Conservation (phyloP, 2,113 vertebrate genomes). For the Neolamprologus falcicula region DNA sequence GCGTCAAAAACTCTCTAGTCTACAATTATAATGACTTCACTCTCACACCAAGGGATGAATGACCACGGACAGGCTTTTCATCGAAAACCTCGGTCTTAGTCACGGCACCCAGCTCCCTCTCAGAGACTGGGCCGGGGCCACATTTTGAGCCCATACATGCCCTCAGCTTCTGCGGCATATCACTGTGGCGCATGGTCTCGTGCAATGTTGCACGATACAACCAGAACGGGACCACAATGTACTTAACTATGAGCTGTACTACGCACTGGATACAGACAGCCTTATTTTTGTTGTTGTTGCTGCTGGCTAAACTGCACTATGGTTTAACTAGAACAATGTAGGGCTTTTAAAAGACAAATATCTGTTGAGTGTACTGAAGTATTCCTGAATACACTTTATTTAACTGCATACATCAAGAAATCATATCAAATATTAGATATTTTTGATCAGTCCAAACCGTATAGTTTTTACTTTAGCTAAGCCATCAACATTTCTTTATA, state of each 20-base stretch:
- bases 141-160: background rate
- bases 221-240: background rate
- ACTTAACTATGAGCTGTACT: background rate
- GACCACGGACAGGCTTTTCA: background rate
- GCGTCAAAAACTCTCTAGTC: background rate
- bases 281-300: background rate
- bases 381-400: background rate
- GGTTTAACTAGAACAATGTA: background rate
- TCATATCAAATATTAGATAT: background rate
- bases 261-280: background rate
- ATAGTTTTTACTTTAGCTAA: background rate
- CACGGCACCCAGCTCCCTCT: background rate
- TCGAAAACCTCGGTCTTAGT: conserved; percentile 14
- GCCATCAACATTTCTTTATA: background rate
- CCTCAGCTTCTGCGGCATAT: background rate
- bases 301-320: background rate
- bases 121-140: background rate
- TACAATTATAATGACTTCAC: background rate
- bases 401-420: background rate
- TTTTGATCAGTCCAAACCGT: fast-evolving
- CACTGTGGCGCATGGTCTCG: background rate
- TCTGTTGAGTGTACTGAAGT: background rate
- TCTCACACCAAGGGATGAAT: background rate
- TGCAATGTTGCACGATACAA: background rate
- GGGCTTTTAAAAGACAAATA: background rate